These are phyloP conservation scores for Adrianichthys oophorus DNA, from an alignment of 2,797 vertebrate genomes.

Conservation along the genomic window DNA sequence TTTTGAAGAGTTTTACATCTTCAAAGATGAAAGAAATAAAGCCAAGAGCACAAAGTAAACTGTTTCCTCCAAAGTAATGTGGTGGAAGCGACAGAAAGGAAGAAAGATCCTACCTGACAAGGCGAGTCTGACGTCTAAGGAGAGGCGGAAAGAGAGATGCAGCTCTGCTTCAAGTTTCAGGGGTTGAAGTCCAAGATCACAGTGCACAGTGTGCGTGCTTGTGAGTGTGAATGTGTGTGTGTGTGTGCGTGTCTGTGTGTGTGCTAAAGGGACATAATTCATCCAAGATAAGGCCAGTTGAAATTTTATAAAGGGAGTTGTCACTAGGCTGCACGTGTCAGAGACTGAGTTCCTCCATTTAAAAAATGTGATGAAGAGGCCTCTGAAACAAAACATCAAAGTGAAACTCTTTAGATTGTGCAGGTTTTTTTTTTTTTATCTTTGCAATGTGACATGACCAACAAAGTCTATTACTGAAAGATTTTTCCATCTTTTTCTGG, in stretches of 20 bases:
- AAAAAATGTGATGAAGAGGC: no score
- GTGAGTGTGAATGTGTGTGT: slow-evolving; percentile 16
- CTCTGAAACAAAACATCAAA: no score
- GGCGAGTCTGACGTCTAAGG: slow-evolving; percentile 30
- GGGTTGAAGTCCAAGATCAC: slow-evolving; percentile 73
- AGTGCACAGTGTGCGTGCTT: slow-evolving; percentile 25
- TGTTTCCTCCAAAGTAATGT: background rate
- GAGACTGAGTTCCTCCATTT: no score
- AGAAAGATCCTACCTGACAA: slow-evolving; percentile 53
- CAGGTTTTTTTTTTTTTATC: no score
- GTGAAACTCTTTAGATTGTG: no score
- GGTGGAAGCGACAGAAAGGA: background rate
- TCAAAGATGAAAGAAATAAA: no score
- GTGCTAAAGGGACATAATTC: slow-evolving; percentile 23
- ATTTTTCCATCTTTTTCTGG: no score
- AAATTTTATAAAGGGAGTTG: slow-evolving; percentile 11
- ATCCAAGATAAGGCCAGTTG: slow-evolving; percentile 44
- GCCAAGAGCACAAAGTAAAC: no score
- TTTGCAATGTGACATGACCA: no score
- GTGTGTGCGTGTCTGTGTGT: slow-evolving; percentile 19
- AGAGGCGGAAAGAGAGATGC: slow-evolving; percentile 47
- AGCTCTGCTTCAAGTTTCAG: slow-evolving; percentile 53
- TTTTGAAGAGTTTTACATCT: background rate
- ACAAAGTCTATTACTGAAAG: no score
- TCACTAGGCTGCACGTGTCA: background rate